These are phyloP conservation scores for Columba guinea DNA, from an alignment of 2,797 vertebrate genomes.

Conservation along the genomic window DNA sequence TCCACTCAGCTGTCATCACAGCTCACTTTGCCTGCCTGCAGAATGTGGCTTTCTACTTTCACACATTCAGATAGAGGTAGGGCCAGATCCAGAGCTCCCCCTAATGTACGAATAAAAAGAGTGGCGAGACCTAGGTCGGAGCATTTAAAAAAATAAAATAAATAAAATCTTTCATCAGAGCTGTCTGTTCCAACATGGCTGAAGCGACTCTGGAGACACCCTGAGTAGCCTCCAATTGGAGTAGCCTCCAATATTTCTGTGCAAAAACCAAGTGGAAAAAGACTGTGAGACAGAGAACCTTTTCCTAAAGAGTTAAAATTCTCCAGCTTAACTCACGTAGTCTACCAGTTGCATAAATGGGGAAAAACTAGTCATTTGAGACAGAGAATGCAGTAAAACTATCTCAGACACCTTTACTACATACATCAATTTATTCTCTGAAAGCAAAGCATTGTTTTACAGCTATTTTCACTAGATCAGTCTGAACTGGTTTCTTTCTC, in stretches of 20 bases:
- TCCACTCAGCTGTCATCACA: neutral
- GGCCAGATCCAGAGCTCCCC: neutral
- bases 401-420: neutral
- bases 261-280: neutral
- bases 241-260: neutral
- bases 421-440: neutral
- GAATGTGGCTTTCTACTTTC: neutral
- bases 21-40: neutral
- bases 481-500: neutral
- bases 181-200: neutral
- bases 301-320: neutral
- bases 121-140: neutral
- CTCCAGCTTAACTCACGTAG: neutral
- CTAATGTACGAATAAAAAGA: neutral
- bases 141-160: neutral
- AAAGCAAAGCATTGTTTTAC: conserved; percentile 6
- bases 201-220: neutral
- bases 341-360: neutral
- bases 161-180: neutral
- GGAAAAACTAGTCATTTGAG: neutral
- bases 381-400: neutral
- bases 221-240: too few relatives aligned
- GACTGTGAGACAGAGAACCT: neutral
- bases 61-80: neutral
- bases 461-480: neutral